Conservation (phyloP, 2,113 vertebrate species). For the Malurus cyaneus region DNA sequence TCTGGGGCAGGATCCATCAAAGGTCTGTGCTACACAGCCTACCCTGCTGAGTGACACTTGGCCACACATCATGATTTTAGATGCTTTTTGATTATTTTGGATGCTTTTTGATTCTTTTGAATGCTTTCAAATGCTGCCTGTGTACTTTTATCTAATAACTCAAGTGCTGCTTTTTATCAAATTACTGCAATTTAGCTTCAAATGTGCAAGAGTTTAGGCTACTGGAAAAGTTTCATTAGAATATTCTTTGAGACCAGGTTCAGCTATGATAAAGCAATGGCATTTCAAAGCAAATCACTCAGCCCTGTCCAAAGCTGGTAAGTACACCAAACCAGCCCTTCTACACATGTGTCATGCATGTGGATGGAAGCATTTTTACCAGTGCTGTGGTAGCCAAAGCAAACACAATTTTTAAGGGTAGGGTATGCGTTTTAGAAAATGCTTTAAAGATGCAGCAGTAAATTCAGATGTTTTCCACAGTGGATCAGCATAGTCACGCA, state of each 20-base stretch:
- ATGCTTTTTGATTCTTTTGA: neutral
- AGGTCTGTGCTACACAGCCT: fast-evolving
- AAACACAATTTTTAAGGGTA: neutral
- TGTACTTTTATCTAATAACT: neutral
- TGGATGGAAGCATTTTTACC: neutral
- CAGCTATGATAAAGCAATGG: neutral
- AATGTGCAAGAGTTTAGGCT: neutral
- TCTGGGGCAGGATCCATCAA: neutral
- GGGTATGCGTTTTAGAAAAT: neutral
- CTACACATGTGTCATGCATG: fast-evolving
- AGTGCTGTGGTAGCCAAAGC: neutral
- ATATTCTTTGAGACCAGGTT: neutral
- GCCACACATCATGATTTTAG: neutral
- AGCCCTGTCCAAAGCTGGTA: neutral
- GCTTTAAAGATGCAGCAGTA: neutral
- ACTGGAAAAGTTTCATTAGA: neutral
- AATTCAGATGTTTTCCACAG: neutral
- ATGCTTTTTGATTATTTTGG: neutral
- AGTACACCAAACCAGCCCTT: neutral
- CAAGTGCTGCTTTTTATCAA: neutral
- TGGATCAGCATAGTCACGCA: fast-evolving
- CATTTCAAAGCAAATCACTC: neutral
- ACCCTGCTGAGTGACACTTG: neutral
- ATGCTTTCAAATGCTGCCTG: neutral
- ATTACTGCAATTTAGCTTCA: neutral